Evolutionary conservation across 2,797 vertebrate species (phyloP).

Genomic region (Nyctibius grandis): DNA sequence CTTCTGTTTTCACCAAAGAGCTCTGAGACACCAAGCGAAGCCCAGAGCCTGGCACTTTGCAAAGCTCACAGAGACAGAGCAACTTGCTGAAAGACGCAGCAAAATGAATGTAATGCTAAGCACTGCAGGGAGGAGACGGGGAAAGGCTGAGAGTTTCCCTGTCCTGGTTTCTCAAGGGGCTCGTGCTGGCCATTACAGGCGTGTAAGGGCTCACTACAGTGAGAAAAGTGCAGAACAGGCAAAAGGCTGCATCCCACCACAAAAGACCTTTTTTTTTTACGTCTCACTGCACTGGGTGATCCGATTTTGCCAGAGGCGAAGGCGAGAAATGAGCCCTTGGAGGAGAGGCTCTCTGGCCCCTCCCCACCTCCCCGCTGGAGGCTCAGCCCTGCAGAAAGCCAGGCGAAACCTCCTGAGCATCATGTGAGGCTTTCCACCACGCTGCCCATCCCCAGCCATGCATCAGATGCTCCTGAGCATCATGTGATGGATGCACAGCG

Average conservation of each 20-base stretch:
- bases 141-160: neutral
- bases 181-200: neutral
- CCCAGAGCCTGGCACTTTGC: neutral
- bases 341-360: neutral
- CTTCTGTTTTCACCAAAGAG: neutral
- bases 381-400: neutral
- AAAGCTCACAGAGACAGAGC: neutral
- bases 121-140: neutral
- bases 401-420: slow-evolving; percentile 33
- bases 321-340: neutral
- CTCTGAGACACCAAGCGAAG: neutral
- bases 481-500: slow-evolving; percentile 45
- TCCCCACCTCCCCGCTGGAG: neutral
- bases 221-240: neutral
- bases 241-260: neutral
- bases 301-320: neutral
- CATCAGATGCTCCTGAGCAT: slow-evolving; percentile 14
- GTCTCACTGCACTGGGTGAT: neutral
- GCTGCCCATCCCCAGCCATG: neutral
- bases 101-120: neutral
- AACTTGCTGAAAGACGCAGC: neutral
- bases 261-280: neutral
- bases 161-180: neutral
- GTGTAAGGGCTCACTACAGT: neutral
- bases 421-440: slow-evolving; percentile 45